Base-by-base conservation (phyloP, 1,140 invertebrate genomes). In the Kradibia gibbosae region DNA sequence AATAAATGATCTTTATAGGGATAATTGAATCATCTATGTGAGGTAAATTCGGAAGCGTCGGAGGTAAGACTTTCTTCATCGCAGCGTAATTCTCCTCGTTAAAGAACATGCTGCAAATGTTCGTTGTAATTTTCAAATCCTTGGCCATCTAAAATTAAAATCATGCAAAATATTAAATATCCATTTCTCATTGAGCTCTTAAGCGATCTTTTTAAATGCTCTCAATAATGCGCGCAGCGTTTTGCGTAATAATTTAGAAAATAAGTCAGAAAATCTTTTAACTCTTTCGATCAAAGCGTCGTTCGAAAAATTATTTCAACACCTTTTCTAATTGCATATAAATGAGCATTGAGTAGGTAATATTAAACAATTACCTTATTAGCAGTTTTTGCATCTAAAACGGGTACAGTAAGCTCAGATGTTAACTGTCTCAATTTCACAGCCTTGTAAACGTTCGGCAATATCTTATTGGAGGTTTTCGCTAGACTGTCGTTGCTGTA, bases 361-460 rank as follows among this genome's bases (percentile, higher is more conserved):
- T 22, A 53, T 3, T 65, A 28, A 72, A 60, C 3, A 50, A 48
- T 74, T 82, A 82, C 81, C 55, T 57, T 7, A 17, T 78, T 50
- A 22, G 76, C 28, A 50, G 25, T 73, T 5, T 36, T 80, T 5
- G 65, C 22, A 62, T 80, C 53, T 17, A 80, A 34, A 3, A 83
- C 72, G 0, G 20, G 25, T 15, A 83, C 20, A 11, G 22, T 55
- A 5, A 83, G 31, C 17, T 74, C 57, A 13, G n/a, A 25, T 13
- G 11, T 17, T 17, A 83, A 1, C 57, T 83, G 93, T 83, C 95
- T 91, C 85, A 96, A 92, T 88, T 96, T 95, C 0, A 98, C 85
- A 4, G 96, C 95, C 84, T 95, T 94, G 89, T 96, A 98, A 0
- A 98, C 94, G 25, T 95, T 93, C 25, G 93, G 91, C 8, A 93